phyloP scores from a whole-genome alignment of 2,797 vertebrate genomes.

The Urosaurus nigricauda region DNA sequence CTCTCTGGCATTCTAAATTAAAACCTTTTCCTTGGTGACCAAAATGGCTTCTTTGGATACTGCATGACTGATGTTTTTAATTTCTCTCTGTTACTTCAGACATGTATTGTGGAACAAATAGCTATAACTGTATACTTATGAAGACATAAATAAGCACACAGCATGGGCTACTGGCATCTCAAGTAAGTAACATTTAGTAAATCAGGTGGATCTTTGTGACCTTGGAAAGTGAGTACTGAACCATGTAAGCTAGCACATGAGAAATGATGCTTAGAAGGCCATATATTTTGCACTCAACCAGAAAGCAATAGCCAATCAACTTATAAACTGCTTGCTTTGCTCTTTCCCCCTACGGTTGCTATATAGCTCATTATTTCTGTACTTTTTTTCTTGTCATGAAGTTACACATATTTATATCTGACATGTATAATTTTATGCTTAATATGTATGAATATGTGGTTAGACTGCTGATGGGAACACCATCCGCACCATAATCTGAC shows the following conservation, averaged over 20 bases:
- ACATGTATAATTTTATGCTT: slow-evolving; percentile 29
- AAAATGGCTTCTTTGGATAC: slow-evolving; percentile 62
- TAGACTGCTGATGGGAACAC: background rate
- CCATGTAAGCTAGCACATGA: slow-evolving; percentile 25
- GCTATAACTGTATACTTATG: slow-evolving; percentile 48
- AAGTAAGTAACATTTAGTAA: slow-evolving; percentile 48
- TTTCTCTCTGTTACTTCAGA: slow-evolving; percentile 65
- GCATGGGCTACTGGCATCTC: slow-evolving; percentile 38
- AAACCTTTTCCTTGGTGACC: slow-evolving; percentile 56
- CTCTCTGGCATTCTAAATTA: slow-evolving; percentile 56
- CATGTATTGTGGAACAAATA: slow-evolving; percentile 57
- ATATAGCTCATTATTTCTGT: slow-evolving; percentile 1
- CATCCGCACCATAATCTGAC: background rate
- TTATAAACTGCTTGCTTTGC: slow-evolving; percentile 44
- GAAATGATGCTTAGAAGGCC: slow-evolving; percentile 50
- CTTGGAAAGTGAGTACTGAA: slow-evolving; percentile 49
- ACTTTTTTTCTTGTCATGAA: slow-evolving; percentile 6
- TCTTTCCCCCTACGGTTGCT: slow-evolving; percentile 32
- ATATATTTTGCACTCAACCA: slow-evolving; percentile 53
- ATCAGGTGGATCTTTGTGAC: slow-evolving; percentile 46
- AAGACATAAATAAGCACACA: slow-evolving; percentile 59
- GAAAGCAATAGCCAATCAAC: slow-evolving; percentile 36
- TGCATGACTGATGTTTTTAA: slow-evolving; percentile 68
- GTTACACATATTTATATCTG: background rate
- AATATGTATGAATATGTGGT: background rate